Evolutionary conservation across 1,140 invertebrate genomes (phyloP), one percentile per base, ranked within the genome.

Genomic region (Spodoptera litura): DNA sequence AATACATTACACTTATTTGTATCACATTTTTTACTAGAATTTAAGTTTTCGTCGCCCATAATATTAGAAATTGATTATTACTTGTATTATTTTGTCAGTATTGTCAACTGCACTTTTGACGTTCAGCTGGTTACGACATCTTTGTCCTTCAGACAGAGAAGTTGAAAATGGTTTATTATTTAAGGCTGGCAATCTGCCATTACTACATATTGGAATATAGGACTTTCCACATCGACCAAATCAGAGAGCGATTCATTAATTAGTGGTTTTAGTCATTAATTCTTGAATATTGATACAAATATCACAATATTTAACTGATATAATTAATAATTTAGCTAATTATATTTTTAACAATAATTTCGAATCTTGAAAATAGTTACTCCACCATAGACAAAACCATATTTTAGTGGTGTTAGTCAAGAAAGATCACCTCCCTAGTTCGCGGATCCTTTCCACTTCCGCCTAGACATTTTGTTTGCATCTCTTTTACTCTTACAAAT

Each of bases 1-100:
- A 98, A 92, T 78, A 98, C 96, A 95, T 97, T 97, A 88, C 94
- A 96, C 87, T 92, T 95, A 83, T 93, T 91, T 78, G 83, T 81
- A 85, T 94, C 88, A 93, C 89, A 93, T 91, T 89, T 89, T 88
- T 90, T 92, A 92, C 91, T 93, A 86, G 90, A 93, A 92, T 92
- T 93, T 92, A 85, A 81, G 79, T 89, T 91, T 78, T 94, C 91
- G 91, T 93, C 92, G 85, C 91, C 93, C 92, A 93, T 94, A 93
- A 88, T 94, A 91, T 82, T 88, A 83, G 56, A 88, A 83, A 89
- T 79, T 88, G 80, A 68, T 86, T 59, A 88, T 84, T 84, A 84
- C 84, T 85, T 85, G 83, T 83, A 83, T 82, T 88, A 85, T 86
- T 87, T 91, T 90, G 85, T 87, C 62, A 80, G 52, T 80, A 61